Evolutionary conservation across 1,140 invertebrate genomes (phyloP).

Genomic region (roundworm (Caenorhabditis elegans)): WBcel235 BX284605.5:12300501-12301000

Average conservation of each 20-base stretch:
- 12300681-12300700: not conserved
- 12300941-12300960: not conserved
- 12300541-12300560: slow-evolving; percentile 14
- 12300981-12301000: slow-evolving; percentile 24
- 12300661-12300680: slow-evolving; percentile 24
- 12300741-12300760: not conserved
- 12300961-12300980: slow-evolving; percentile 13
- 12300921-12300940: slow-evolving; percentile 3
- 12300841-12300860: not conserved
- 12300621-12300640: too few relatives aligned
- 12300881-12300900: not conserved
- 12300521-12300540: not conserved
- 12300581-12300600: not conserved
- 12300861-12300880: not conserved
- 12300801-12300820: too few relatives aligned
- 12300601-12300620: too few relatives aligned
- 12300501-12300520: not conserved
- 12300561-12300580: not conserved
- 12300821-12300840: not conserved
- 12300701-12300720: not conserved
- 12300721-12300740: not conserved
- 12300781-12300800: not conserved
- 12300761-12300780: not conserved
- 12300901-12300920: slow-evolving; percentile 30
- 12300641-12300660: slow-evolving; percentile 4